Evolutionary conservation across 1,140 invertebrate genomes (phyloP), one percentile per base, ranked within the genome.

Genomic region (Leptonema lineaticorne): DNA sequence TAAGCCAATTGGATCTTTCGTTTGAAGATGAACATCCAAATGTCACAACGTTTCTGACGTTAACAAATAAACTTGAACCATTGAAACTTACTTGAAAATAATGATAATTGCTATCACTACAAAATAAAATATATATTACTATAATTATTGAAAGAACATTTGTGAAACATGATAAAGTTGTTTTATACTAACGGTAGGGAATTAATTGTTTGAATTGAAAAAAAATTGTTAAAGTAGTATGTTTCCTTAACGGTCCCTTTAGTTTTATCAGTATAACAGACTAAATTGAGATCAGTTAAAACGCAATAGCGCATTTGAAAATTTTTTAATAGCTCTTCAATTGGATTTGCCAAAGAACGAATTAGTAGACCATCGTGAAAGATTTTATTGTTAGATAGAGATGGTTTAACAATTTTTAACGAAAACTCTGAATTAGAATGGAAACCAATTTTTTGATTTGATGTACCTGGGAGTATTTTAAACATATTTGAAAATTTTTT

Each of bases 281-380:
- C 45, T 18, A 69, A 22, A 9, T 63, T 64, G 1, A 28, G 59
- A 27, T 63, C 46, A 5, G 29, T 8, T 16, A 69, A 50, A 14
- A 58, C n/a, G 53, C 62, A 69, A 4, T 29, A 16, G 3, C 68
- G 60, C 24, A 58, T 30, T 29, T 60, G 62, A 24, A 64, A 63
- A 16, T 69, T 69, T 37, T 69, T 69, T 0, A 69, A 64, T 9
- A 69, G 24, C 27, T 69, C 68, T 18, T 69, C 68, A 11, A 69
- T 69, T 0, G 59, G 46, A 0, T 48, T 50, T 2, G 62, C 33
- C 24, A 64, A 14, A 11, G 63, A 69, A 2, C 68, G 46, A 8
- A 69, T 60, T 60, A 69, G 56, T 11, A 41, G 24, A 11, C 68
- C 68, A 4, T 18, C 29, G 30, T 69, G 37, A 11, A 11, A 2